Conservation (phyloP, 1,140 invertebrate species). For the Penaeus chinensis region DNA sequence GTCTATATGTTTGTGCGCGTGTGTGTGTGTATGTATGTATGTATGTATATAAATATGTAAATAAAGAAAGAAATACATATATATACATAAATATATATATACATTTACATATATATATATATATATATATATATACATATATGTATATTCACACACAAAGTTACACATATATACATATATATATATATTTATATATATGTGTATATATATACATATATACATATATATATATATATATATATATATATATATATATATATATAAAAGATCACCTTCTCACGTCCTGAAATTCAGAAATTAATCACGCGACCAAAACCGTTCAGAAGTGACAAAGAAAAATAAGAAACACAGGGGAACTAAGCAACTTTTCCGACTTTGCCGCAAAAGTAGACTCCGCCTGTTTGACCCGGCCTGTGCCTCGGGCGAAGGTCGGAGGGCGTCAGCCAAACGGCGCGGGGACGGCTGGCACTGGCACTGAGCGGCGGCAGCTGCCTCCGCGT, state of each 20-base stretch:
- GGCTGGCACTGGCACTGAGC: too few relatives aligned
- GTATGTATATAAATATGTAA: not conserved
- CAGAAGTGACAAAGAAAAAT: too few relatives aligned
- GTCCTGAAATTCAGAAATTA: too few relatives aligned
- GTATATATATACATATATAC: not conserved
- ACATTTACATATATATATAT: not conserved
- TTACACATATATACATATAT: not conserved
- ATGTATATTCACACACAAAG: not conserved
- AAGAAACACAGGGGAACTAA: too few relatives aligned
- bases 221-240: too few relatives aligned
- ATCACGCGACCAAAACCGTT: too few relatives aligned
- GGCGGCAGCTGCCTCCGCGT: too few relatives aligned
- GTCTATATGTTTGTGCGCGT: not conserved
- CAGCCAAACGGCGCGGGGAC: too few relatives aligned
- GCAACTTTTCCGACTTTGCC: too few relatives aligned
- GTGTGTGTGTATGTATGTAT: not conserved
- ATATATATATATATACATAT: not conserved
- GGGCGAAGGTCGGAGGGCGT: too few relatives aligned
- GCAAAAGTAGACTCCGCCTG: too few relatives aligned
- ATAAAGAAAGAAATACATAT: not conserved
- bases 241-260: slow-evolving; percentile 8
- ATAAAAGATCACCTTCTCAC: not conserved
- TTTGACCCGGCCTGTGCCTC: too few relatives aligned
- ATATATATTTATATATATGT: slow-evolving; percentile 8
- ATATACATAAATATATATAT: slow-evolving; percentile 13